phyloP scores from a whole-genome alignment of 2,797 vertebrate species.

The Sebastes matsubarae region DNA sequence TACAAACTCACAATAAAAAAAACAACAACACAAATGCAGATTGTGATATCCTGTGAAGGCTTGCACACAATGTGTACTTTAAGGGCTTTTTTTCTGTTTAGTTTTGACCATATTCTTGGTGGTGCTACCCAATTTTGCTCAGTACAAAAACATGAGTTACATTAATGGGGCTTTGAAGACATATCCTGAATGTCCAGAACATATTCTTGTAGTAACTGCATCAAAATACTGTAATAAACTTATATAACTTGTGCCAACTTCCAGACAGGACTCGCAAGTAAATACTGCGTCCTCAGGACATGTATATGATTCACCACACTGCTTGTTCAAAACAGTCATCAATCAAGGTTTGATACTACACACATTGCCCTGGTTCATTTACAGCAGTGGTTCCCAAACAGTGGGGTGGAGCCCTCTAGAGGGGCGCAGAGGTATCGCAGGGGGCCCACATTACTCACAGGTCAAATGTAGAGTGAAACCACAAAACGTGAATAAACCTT shows the following conservation, averaged over 20 bases:
- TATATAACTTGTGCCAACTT: neutral
- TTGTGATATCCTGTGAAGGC: slow-evolving; percentile 48
- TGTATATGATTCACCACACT: neutral
- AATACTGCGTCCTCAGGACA: slow-evolving; percentile 14
- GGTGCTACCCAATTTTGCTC: neutral
- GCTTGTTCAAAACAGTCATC: neutral
- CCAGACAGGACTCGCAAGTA: slow-evolving; percentile 6
- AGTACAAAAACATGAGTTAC: slow-evolving; percentile 2
- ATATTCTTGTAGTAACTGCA: neutral
- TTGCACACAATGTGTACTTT: slow-evolving; percentile 28
- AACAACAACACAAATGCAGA: slow-evolving; percentile 37
- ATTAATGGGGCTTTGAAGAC: neutral
- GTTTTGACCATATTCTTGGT: slow-evolving; percentile 19
- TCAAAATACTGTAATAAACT: neutral
- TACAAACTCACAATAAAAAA: slow-evolving; percentile 55
- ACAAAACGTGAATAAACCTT: neutral
- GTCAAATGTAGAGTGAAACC: neutral
- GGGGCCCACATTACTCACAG: too few species aligned
- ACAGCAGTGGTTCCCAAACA: slow-evolving; percentile 41
- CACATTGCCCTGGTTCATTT: neutral
- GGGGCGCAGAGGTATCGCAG: neutral
- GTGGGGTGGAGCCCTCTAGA: neutral
- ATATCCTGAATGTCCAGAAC: neutral
- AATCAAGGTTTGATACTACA: slow-evolving; percentile 17
- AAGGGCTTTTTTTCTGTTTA: neutral